Conservation (phyloP, 1,140 invertebrate genomes). For the Globodera ellingtonae region DNA sequence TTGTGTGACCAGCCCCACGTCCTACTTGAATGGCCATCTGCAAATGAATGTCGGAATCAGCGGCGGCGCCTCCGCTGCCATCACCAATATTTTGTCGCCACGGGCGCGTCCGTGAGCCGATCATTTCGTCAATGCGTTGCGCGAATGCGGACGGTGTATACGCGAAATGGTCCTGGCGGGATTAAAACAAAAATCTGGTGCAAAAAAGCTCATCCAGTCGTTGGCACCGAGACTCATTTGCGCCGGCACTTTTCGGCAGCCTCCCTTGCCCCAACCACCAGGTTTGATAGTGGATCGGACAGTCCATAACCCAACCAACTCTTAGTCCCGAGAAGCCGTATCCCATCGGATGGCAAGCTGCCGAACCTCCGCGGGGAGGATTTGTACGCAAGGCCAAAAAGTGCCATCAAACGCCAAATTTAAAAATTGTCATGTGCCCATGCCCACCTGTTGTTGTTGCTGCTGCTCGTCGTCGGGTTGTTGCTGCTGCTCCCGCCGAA, state of each 20-base stretch:
- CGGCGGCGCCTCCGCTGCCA: conserved; percentile 27
- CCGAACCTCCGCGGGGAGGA: no score
- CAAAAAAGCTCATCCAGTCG: no score
- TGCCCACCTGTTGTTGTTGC: neutral
- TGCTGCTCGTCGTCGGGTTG: neutral
- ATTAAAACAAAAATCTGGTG: no score
- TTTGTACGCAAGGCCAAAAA: no score
- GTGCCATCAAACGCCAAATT: no score
- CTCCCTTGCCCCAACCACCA: no score
- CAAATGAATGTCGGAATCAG: conserved; percentile 38
- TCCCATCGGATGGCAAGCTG: no score
- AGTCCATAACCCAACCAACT: no score
- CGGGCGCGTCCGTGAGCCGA: conserved; percentile 55
- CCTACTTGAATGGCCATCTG: conserved; percentile 20
- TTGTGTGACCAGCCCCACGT: neutral
- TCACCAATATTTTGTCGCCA: conserved; percentile 37
- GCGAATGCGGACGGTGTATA: conserved; percentile 57
- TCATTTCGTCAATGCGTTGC: conserved; percentile 58
- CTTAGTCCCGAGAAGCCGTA: no score
- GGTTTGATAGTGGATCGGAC: no score
- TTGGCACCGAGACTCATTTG: no score
- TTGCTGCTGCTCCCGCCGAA: neutral
- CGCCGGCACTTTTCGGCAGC: no score
- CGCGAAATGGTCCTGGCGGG: conserved; percentile 35
- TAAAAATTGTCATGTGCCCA: neutral